These are phyloP conservation scores for Lagodon rhomboides DNA, from an alignment of 2,797 vertebrate genomes.

Conservation along the genomic window DNA sequence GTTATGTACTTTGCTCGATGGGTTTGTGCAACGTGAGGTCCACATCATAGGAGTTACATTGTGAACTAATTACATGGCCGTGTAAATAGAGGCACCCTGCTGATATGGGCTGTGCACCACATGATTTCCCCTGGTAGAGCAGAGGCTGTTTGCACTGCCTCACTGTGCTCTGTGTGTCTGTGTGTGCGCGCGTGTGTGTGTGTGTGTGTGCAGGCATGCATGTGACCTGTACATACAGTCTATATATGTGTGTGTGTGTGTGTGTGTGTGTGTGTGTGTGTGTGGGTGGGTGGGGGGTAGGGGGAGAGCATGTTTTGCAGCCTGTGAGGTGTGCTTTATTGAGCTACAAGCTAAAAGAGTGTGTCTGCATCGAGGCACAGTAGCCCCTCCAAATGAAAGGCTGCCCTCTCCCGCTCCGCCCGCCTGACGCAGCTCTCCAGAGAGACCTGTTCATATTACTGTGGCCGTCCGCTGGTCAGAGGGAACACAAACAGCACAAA, in stretches of 20 bases:
- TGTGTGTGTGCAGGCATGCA: slow-evolving; percentile 35
- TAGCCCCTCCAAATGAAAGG: slow-evolving; percentile 69
- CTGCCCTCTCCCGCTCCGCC: slow-evolving; percentile 58
- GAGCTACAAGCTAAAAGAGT: slow-evolving; percentile 68
- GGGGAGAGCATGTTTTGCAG: slow-evolving; percentile 54
- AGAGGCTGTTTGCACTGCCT: slow-evolving; percentile 68
- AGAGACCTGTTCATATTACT: slow-evolving; percentile 69
- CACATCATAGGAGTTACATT: slow-evolving; percentile 76
- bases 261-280: background rate
- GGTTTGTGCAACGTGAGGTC: slow-evolving; percentile 65
- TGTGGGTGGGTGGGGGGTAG: slow-evolving; percentile 17
- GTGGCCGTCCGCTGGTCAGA: slow-evolving; percentile 69
- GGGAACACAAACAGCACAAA: slow-evolving; percentile 70
- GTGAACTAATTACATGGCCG: slow-evolving; percentile 81
- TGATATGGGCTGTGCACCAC: slow-evolving; percentile 75
- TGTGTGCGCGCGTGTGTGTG: slow-evolving; percentile 12
- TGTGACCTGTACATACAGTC: slow-evolving; percentile 54
- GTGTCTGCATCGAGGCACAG: slow-evolving; percentile 48
- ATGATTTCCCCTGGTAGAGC: slow-evolving; percentile 85
- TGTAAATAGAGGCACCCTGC: slow-evolving; percentile 81
- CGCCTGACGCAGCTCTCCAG: slow-evolving; percentile 58
- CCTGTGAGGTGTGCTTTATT: slow-evolving; percentile 65
- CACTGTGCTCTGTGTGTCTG: slow-evolving; percentile 14
- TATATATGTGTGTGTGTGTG: slow-evolving; percentile 23
- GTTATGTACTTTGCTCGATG: slow-evolving; percentile 25